These are phyloP conservation scores for Marcusenius ussheri DNA, from an alignment of 2,113 vertebrate species.

Conservation along the genomic window DNA sequence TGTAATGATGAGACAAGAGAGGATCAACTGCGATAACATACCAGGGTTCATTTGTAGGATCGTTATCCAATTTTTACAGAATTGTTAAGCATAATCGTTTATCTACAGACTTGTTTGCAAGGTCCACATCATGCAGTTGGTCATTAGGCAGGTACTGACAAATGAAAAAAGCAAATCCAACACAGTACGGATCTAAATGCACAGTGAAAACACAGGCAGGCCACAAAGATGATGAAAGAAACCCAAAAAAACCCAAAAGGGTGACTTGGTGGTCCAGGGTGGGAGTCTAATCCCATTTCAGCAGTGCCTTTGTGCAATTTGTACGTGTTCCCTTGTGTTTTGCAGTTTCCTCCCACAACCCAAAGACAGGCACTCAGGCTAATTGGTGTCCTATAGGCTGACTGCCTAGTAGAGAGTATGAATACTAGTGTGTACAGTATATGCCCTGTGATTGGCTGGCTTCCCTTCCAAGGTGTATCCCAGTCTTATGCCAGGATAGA, in stretches of 20 bases:
- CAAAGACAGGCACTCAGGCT: neutral
- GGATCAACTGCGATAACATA: neutral
- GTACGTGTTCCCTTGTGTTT: neutral
- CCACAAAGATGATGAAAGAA: neutral
- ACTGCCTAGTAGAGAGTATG: neutral
- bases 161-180: neutral
- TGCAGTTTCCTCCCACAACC: neutral
- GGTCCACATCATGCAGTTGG: neutral
- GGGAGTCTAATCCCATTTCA: neutral
- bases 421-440: neutral
- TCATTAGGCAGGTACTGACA: neutral
- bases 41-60: neutral
- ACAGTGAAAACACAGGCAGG: neutral
- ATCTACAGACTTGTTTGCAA: neutral
- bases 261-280: neutral
- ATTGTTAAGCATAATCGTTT: neutral
- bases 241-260: neutral
- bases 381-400: neutral
- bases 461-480: neutral
- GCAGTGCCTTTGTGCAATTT: neutral
- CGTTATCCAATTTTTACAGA: neutral
- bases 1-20: neutral
- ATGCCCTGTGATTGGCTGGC: neutral
- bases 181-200: neutral
- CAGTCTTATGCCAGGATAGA: neutral